A percentile compares a stretch with the other conserved stretches of the same genome.
Conservation (phyloP, 2,888 invertebrate species). For the Villa cingulata region DNA sequence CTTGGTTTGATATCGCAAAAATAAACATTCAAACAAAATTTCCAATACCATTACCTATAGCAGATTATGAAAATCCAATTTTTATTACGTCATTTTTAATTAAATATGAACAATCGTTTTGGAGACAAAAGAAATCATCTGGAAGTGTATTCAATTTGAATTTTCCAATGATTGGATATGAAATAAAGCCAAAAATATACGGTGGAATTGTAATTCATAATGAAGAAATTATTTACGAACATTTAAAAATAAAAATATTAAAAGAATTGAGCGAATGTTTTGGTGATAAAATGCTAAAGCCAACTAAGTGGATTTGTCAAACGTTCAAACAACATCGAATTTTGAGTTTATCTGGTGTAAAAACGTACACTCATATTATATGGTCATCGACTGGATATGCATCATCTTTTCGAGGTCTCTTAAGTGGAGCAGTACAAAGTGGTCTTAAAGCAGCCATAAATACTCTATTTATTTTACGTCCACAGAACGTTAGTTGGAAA, state of each 20-base stretch:
- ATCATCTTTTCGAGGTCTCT: conserved; percentile 26
- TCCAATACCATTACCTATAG: conserved; percentile 18
- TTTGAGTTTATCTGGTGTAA: conserved; percentile 20
- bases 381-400: conserved; percentile 29
- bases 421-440: conserved; percentile 32
- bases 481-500: conserved; percentile 28
- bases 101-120: conserved; percentile 23
- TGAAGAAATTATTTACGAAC: conserved; percentile 13
- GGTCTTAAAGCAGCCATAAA: conserved; percentile 28
- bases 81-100: conserved; percentile 23
- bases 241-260: conserved; percentile 16
- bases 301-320: conserved; percentile 18
- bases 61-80: conserved; percentile 7
- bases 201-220: conserved; percentile 25
- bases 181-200: conserved; percentile 17
- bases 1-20: conserved; percentile 23
- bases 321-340: conserved; percentile 20
- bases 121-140: conserved; percentile 24
- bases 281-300: conserved; percentile 25
- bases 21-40: conserved; percentile 24
- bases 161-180: conserved; percentile 23
- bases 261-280: conserved; percentile 20
- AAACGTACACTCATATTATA: conserved; percentile 28
- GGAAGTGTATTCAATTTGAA: conserved; percentile 21
- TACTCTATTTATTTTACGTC: conserved; percentile 26